Evolutionary conservation across 2,888 invertebrate species (phyloP).

Genomic region (Girardia tigrina): DNA sequence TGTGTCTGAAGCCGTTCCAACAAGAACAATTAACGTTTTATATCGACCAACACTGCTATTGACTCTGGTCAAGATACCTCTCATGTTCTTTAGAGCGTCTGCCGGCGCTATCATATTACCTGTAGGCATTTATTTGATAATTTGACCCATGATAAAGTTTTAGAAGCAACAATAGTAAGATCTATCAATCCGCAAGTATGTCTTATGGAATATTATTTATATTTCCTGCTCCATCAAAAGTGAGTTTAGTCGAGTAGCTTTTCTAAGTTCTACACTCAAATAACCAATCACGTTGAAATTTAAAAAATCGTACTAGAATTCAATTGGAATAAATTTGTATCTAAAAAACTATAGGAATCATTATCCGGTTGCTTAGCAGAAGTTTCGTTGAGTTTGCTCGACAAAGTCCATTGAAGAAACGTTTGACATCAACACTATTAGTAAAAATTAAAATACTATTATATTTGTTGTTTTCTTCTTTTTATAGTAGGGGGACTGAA

Average conservation of each 20-base stretch:
- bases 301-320: conserved; percentile 20
- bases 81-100: not conserved
- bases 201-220: conserved; percentile 12
- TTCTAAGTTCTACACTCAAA: not conserved
- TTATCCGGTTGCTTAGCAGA: conserved; percentile 23
- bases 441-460: too few species aligned
- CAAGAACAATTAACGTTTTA: conserved; percentile 4
- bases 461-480: too few species aligned
- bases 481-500: too few species aligned
- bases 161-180: not conserved
- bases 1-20: not conserved
- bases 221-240: conserved; percentile 10
- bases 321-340: conserved; percentile 1
- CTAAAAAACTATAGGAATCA: not conserved
- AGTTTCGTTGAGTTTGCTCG: not conserved
- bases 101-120: conserved; percentile 8
- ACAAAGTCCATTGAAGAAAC: not conserved
- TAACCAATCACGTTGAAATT: not conserved
- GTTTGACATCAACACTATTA: not conserved
- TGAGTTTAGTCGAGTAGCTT: not conserved
- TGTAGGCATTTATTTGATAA: not conserved
- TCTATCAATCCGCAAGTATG: not conserved
- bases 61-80: not conserved
- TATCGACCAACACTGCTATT: not conserved
- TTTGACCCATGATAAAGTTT: not conserved